A percentile compares a stretch with the other conserved stretches of the same genome.
These are phyloP conservation scores for Scleropages formosus DNA, from an alignment of 2,797 vertebrate genomes.

Conservation along the genomic window DNA sequence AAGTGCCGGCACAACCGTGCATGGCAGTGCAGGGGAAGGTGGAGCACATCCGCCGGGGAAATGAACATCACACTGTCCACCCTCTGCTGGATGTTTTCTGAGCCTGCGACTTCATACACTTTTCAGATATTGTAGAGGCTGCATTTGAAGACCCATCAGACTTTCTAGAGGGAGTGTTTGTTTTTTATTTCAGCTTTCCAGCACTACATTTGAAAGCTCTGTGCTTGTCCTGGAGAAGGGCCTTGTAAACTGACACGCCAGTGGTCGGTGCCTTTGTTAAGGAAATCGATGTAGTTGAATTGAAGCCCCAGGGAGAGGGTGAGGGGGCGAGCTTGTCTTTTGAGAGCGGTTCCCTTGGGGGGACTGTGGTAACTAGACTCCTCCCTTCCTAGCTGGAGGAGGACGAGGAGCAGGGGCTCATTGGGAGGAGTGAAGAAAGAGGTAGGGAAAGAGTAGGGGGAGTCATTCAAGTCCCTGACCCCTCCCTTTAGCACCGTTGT, in stretches of 20 bases:
- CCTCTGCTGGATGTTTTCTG: background rate
- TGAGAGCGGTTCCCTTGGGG: background rate
- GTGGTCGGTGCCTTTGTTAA: slow-evolving; percentile 24
- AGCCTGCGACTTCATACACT: background rate
- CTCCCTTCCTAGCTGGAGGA: slow-evolving; percentile 1
- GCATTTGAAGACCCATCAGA: background rate
- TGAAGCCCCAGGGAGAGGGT: slow-evolving; percentile 10
- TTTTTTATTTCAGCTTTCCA: background rate
- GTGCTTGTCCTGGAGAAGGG: slow-evolving; percentile 1
- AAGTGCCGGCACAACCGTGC: slow-evolving; percentile 31
- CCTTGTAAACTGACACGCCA: slow-evolving; percentile 23
- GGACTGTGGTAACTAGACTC: slow-evolving; percentile 15
- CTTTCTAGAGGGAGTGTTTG: background rate
- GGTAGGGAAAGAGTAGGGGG: background rate
- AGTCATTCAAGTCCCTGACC: slow-evolving; percentile 1
- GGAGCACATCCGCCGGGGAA: background rate
- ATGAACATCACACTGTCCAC: background rate
- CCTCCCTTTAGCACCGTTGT: background rate
- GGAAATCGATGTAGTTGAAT: slow-evolving; percentile 31
- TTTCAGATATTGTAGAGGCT: background rate
- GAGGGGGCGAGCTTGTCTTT: slow-evolving; percentile 3
- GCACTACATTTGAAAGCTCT: background rate
- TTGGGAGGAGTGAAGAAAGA: background rate
- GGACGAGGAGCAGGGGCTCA: background rate
- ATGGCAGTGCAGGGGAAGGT: background rate